Evolutionary conservation across 2,888 invertebrate species (phyloP).

Genomic region (Macrosiphum euphorbiae): DNA sequence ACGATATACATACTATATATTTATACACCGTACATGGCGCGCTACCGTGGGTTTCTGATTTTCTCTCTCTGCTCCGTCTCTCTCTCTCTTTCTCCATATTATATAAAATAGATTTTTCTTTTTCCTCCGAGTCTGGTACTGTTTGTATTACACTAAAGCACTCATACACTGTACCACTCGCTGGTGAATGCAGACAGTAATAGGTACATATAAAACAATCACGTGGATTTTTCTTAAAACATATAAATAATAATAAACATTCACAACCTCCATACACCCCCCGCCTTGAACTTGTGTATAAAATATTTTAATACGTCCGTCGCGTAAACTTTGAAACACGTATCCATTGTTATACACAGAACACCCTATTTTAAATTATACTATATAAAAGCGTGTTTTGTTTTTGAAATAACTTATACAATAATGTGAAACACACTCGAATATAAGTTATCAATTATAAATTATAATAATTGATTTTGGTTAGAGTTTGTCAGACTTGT

Average conservation of each 20-base stretch:
- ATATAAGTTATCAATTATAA: too few relatives aligned
- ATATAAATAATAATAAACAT: not conserved
- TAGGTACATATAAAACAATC: not conserved
- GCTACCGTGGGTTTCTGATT: slow-evolving; percentile 13
- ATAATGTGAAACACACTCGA: not conserved
- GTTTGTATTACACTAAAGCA: not conserved
- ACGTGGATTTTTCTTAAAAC: not conserved
- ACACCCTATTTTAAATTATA: not conserved
- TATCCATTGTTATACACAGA: not conserved
- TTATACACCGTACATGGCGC: not conserved
- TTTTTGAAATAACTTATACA: not conserved
- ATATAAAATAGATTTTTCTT: not conserved
- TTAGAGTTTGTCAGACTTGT: not conserved
- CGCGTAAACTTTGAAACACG: not conserved
- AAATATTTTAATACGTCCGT: not conserved
- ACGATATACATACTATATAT: not conserved
- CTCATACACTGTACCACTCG: not conserved
- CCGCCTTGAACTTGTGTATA: not conserved
- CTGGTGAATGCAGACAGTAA: not conserved
- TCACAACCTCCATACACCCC: not conserved
- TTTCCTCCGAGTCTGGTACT: not conserved
- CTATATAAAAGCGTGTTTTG: not conserved
- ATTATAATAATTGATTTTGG: not conserved
- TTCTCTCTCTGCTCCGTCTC: not conserved
- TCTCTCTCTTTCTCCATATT: not conserved